Evolutionary conservation across 2,888 invertebrate species (phyloP).

Genomic region (Alcis repandata): DNA sequence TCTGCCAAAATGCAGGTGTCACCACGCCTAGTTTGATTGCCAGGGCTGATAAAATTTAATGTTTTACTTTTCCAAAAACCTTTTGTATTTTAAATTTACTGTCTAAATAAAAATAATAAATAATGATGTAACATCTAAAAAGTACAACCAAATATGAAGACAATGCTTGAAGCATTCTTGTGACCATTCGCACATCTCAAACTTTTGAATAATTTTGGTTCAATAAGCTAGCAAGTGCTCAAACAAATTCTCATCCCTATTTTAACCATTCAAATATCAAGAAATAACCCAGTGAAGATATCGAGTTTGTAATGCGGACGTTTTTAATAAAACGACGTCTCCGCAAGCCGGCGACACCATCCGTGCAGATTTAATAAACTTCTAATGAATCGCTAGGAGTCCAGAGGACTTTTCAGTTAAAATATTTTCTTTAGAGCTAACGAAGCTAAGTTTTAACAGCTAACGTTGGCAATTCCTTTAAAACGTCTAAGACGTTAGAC

Average conservation of each 20-base stretch:
- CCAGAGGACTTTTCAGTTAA: slow-evolving; percentile 22
- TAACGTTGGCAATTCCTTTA: slow-evolving; percentile 12
- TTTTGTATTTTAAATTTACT: no score
- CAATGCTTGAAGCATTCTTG: no score
- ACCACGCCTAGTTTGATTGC: no score
- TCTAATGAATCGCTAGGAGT: slow-evolving; percentile 50
- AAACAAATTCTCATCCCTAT: not conserved
- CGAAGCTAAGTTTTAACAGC: slow-evolving; percentile 22
- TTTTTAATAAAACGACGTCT: slow-evolving; percentile 50
- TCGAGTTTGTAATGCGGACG: slow-evolving; percentile 2
- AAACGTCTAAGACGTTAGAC: not conserved
- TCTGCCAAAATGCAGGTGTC: no score
- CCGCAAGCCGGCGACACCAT: slow-evolving; percentile 38
- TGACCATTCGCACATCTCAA: no score
- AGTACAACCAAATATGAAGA: no score
- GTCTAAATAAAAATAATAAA: no score
- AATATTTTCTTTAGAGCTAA: slow-evolving; percentile 18
- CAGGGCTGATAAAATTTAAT: no score
- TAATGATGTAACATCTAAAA: no score
- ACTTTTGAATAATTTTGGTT: no score
- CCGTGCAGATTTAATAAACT: slow-evolving; percentile 57
- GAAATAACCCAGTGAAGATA: not conserved
- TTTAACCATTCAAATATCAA: not conserved
- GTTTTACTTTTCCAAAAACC: no score
- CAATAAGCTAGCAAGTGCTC: no score